A percentile compares a stretch with the other conserved stretches of the same genome.
phyloP scores from a whole-genome alignment of 2,113 vertebrate genomes.

The Atlantisia rogersi region DNA sequence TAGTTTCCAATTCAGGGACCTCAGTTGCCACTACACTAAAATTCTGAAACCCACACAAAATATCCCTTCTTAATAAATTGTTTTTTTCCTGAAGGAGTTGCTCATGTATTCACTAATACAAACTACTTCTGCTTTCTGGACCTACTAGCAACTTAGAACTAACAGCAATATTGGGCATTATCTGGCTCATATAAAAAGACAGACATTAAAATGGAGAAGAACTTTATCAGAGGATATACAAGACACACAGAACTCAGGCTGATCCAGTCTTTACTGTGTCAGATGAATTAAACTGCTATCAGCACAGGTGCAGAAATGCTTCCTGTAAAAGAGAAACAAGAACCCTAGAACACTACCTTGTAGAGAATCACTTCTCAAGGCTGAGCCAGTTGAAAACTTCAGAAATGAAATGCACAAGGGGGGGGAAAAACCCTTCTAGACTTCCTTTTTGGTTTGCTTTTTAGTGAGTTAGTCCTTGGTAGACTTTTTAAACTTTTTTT shows the following conservation, averaged over 20 bases:
- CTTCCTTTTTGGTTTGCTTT: rapidly evolving
- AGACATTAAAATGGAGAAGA: background rate
- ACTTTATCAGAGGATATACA: background rate
- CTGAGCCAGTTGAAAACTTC: background rate
- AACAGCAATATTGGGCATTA: background rate
- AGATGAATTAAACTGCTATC: background rate
- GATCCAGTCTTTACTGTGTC: background rate
- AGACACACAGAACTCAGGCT: background rate
- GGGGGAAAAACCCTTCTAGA: background rate
- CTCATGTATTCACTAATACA: background rate
- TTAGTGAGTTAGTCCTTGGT: too few relatives aligned
- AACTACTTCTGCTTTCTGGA: background rate
- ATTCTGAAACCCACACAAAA: background rate
- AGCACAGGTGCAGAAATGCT: background rate
- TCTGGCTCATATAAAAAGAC: background rate
- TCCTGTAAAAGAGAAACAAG: background rate
- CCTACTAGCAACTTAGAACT: background rate
- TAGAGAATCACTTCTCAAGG: background rate
- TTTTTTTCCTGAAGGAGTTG: background rate
- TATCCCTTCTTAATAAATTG: background rate
- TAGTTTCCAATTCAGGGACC: background rate
- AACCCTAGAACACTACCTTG: background rate
- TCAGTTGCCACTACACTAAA: background rate
- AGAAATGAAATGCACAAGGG: background rate
- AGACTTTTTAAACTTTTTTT: background rate